These are phyloP conservation scores for Phragmatobia fuliginosa DNA, from an alignment of 2,888 invertebrate genomes.

Conservation along the genomic window DNA sequence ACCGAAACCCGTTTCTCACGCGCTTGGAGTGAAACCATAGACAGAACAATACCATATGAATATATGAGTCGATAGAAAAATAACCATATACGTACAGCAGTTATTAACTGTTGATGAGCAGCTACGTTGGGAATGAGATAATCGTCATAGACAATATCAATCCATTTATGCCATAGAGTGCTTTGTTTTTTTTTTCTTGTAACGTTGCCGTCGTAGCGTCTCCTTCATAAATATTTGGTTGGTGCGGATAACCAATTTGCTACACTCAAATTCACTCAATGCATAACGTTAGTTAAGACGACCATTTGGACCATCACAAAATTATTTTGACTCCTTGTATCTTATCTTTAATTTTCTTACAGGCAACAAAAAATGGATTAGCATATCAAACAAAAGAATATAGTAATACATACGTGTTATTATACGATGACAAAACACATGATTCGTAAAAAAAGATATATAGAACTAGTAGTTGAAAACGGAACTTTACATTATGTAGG, in stretches of 20 bases:
- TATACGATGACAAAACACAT: not conserved
- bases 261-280: not conserved
- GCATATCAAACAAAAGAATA: not conserved
- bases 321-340: not conserved
- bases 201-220: not conserved
- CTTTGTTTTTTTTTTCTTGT: not conserved
- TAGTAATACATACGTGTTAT: not conserved
- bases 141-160: not conserved
- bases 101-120: conserved; percentile 41
- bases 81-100: conserved; percentile 33
- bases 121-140: conserved; percentile 1
- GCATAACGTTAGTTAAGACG: not conserved
- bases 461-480: not conserved
- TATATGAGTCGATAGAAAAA: conserved; percentile 58
- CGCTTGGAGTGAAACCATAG: conserved; percentile 51
- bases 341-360: not conserved
- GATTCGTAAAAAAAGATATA: not conserved
- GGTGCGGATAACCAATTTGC: not conserved
- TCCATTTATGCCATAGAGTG: not conserved
- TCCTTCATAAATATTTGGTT: not conserved
- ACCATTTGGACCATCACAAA: not conserved
- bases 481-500: not conserved
- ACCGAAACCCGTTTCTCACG: conserved; percentile 65
- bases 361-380: not conserved
- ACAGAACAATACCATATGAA: conserved; percentile 67